Base-by-base conservation (phyloP, 2,113 vertebrate species). In the Noturus placidus region DNA sequence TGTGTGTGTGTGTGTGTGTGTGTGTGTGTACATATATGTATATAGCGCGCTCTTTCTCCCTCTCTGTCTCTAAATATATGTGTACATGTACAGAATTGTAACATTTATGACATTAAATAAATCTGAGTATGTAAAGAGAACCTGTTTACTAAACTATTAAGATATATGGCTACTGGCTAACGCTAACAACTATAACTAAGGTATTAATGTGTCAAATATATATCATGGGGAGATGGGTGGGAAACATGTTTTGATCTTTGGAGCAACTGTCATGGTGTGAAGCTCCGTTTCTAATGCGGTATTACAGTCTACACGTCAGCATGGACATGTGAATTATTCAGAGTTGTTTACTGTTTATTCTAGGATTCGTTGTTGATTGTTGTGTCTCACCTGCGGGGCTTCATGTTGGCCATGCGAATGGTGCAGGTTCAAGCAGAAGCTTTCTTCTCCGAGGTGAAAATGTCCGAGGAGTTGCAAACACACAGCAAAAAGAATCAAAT, bases 331-430 rank as follows among this genome's bases (percentile, higher is more conserved):
- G 25, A 27, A 65, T 65, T n/a, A 65, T 65, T 65, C 5, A 27
- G 3, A n/a, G 27, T 10, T 27, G 61, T 65, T 13, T n/a, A 0
- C 2, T 65, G 22, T 20, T 35, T 20, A 33, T 69, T 33, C 42
- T 22, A 4, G 10, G 20, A 30, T 80, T 57, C 22, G 38, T 57
- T 35, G 22, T 25, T 61, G 79, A 27, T 19, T 67, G 2, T 6
- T 22, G 33, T 25, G 72, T 93, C 94, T 91, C 87, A 96, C 95
- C 95, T 95, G 91, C 92, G 95, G 19, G 93, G 82, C 70, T 94
- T 96, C 88, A 93, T 91, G 87, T 91, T 94, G 91, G 94, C 94
- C 95, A 95, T 96, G 91, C 89, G 92, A 92, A 63, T 9, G 30
- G 72, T 74, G 63, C 38, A 30, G 35, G 27, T 72, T 82, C 56